These are phyloP conservation scores for Colaptes auratus DNA, from an alignment of 2,113 vertebrate genomes.

Conservation along the genomic window DNA sequence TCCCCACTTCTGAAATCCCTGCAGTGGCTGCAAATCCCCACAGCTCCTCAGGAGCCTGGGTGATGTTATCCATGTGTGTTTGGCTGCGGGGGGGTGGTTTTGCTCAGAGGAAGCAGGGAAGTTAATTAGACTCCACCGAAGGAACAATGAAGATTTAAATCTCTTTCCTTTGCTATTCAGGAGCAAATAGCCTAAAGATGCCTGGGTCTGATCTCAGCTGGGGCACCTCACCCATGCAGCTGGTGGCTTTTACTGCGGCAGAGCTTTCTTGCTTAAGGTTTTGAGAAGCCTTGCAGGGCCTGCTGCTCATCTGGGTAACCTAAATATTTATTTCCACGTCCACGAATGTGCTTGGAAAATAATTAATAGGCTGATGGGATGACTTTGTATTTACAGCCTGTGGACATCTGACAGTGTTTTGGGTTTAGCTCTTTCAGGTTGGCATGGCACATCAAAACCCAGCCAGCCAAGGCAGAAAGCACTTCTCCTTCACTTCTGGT, in stretches of 20 bases:
- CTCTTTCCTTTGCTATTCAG: constrained; percentile 31
- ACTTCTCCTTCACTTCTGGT: background rate
- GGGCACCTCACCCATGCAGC: background rate
- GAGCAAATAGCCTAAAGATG: background rate
- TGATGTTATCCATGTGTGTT: constrained; percentile 36
- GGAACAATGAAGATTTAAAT: constrained; percentile 36
- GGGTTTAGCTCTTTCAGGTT: background rate
- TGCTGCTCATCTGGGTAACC: background rate
- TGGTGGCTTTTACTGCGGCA: background rate
- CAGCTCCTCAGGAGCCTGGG: constrained; percentile 27
- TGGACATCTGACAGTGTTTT: background rate
- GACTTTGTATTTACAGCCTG: background rate
- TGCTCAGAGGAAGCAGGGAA: background rate
- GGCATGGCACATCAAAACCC: background rate
- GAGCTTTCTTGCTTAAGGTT: background rate
- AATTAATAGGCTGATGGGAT: background rate
- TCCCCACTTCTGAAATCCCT: background rate
- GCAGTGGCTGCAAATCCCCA: background rate
- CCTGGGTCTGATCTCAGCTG: background rate
- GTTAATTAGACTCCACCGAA: constrained; percentile 57
- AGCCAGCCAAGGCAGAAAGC: background rate
- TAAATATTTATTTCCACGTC: background rate
- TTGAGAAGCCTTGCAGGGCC: background rate
- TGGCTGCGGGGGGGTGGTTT: background rate
- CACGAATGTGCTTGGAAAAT: background rate